phyloP scores from a whole-genome alignment of 2,797 vertebrate genomes.

The Hybognathus amarus region DNA sequence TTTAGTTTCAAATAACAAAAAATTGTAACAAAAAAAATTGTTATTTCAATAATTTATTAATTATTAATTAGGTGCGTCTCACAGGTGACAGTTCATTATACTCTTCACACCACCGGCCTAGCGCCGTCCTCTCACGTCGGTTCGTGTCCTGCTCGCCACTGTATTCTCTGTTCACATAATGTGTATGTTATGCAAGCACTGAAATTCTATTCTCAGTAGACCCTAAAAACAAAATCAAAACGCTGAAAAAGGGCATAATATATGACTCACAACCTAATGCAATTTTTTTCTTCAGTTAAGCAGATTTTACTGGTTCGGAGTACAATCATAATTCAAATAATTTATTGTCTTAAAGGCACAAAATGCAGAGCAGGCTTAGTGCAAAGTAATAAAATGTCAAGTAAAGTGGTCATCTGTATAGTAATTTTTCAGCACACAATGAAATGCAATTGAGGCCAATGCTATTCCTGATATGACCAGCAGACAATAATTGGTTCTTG shows the following conservation, averaged over 20 bases:
- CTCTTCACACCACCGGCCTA: too few relatives aligned
- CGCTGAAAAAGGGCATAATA: neutral
- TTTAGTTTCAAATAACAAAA: too few relatives aligned
- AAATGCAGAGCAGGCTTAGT: neutral
- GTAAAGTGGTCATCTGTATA: neutral
- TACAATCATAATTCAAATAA: neutral
- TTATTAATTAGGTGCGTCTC: too few relatives aligned
- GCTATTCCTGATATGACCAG: constrained; percentile 22
- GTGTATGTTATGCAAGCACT: neutral
- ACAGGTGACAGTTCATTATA: too few relatives aligned
- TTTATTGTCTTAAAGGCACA: neutral
- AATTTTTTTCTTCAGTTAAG: neutral
- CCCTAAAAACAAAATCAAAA: neutral
- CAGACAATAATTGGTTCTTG: constrained; percentile 39
- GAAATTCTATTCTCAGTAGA: neutral
- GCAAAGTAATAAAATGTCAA: constrained; percentile 18
- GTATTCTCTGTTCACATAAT: too few relatives aligned
- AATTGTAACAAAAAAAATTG: too few relatives aligned
- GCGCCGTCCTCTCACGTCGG: too few relatives aligned
- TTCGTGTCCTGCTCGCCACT: too few relatives aligned
- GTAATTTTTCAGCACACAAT: constrained; percentile 22
- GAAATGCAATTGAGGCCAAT: constrained; percentile 13
- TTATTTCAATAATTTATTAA: too few relatives aligned
- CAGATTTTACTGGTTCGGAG: constrained; percentile 24
- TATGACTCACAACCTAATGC: neutral